These are phyloP conservation scores for Aldrovandia affinis DNA, from an alignment of 2,797 vertebrate genomes.

Conservation along the genomic window DNA sequence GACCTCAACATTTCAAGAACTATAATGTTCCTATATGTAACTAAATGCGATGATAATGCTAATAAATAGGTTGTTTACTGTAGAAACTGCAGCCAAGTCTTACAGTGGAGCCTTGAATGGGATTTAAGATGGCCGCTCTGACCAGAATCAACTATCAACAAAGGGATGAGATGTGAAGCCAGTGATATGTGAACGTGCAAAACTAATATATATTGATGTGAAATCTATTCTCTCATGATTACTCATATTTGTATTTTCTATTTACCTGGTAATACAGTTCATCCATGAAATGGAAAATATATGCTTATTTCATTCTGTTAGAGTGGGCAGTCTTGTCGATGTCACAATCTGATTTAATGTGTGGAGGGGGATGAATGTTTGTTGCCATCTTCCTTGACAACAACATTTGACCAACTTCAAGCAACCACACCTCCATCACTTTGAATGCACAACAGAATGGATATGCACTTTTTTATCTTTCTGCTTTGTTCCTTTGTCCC, in stretches of 20 bases:
- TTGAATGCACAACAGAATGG: not conserved
- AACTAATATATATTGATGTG: not conserved
- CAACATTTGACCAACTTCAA: not conserved
- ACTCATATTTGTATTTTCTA: not conserved
- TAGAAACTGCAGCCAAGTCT: too few species aligned
- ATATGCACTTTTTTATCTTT: not conserved
- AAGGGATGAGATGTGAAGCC: not conserved
- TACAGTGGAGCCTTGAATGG: too few species aligned
- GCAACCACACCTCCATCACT: not conserved
- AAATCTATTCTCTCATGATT: not conserved
- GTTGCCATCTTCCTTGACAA: not conserved
- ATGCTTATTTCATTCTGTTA: not conserved
- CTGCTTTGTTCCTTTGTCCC: too few species aligned
- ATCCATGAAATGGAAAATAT: not conserved
- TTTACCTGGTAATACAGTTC: not conserved
- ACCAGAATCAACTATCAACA: not conserved
- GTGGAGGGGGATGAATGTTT: not conserved
- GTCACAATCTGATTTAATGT: not conserved
- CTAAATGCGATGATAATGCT: too few species aligned
- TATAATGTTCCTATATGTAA: too few species aligned
- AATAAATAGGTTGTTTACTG: too few species aligned
- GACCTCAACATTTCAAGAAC: too few species aligned
- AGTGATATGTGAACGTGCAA: not conserved
- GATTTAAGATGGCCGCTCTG: not conserved
- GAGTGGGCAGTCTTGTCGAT: not conserved